Base-by-base conservation (phyloP, 2,797 vertebrate genomes). In the Premnoplex brunnescens region DNA sequence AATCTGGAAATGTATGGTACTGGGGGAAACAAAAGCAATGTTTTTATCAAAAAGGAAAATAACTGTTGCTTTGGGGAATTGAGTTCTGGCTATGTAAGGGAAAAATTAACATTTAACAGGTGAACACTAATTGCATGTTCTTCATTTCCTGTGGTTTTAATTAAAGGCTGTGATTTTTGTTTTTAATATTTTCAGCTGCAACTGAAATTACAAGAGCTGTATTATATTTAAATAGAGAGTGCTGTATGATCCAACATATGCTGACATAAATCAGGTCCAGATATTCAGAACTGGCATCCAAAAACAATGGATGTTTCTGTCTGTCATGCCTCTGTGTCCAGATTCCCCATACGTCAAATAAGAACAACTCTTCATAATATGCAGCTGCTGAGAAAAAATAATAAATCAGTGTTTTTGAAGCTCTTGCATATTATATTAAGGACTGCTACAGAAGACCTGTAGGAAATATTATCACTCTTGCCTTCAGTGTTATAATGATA, bases 61-160 rank as follows among this genome's bases (percentile, higher is more conserved):
- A 89, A 69, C 9, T 51, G 8, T 51, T 85, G 17, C 19, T 59
- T 72, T 91, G 72, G 24, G 43, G 24, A 80, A 80, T 12, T 68
- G 17, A 72, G 54, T 68, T 85, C 41, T 81, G 26, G 4, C 16
- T 79, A 26, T 24, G 34, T 73, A 81, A 55, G 22, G 36, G 58
- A 75, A 95, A 95, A 95, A 68, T 73, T 19, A 44, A 81, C 9
- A 58, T 85, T 90, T 93, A 51, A 80, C 64, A 63, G 28, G 28
- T 71, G 44, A 83, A 51, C 17, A 9, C 34, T 92, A 92, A 69
- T 77, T 71, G 7, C 10, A 26, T 67, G 20, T 77, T 86, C 28
- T n/a, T 80, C 5, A 55, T 80, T 76, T 91, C 60, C 41, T 2
- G 3, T 77, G 12, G 52, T 76, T 92, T 85, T 95, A 89, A 68